Conservation (phyloP, 2,113 vertebrate species). For the Leucosticte australis region DNA sequence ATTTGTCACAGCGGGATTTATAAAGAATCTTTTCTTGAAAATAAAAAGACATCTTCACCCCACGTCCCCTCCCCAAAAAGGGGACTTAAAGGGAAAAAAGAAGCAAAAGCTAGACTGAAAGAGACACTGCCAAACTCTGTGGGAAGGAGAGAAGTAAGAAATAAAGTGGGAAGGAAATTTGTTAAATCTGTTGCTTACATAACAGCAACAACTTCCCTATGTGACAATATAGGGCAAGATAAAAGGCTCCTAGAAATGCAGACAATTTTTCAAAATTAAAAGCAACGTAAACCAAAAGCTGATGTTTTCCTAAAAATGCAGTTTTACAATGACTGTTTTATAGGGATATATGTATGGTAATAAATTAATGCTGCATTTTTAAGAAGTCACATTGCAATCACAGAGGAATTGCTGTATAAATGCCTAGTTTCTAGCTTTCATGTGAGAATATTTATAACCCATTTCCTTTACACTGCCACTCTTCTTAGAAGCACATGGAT, state of each 20-base stretch:
- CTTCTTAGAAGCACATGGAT: neutral
- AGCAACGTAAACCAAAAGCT: neutral
- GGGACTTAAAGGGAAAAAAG: neutral
- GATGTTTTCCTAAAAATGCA: neutral
- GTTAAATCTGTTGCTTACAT: neutral
- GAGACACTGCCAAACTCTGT: neutral
- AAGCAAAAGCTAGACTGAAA: neutral
- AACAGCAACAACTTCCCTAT: neutral
- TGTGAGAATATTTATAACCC: neutral
- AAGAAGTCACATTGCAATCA: neutral
- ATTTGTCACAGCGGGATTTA: conserved; percentile 64
- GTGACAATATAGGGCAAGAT: neutral
- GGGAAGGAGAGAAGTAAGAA: neutral
- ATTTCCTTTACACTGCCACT: neutral
- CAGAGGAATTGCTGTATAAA: neutral
- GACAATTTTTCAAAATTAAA: neutral
- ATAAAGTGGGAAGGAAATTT: conserved; percentile 5
- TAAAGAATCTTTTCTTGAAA: conserved; percentile 50
- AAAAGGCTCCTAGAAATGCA: neutral
- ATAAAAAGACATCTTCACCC: conserved; percentile 21
- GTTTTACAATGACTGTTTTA: neutral
- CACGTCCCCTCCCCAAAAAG: neutral
- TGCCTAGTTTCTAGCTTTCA: neutral
- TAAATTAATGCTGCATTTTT: neutral
- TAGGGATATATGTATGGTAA: neutral